Evolutionary conservation across 2,888 invertebrate species (phyloP).

Genomic region (Callyntrura guangdongensis): DNA sequence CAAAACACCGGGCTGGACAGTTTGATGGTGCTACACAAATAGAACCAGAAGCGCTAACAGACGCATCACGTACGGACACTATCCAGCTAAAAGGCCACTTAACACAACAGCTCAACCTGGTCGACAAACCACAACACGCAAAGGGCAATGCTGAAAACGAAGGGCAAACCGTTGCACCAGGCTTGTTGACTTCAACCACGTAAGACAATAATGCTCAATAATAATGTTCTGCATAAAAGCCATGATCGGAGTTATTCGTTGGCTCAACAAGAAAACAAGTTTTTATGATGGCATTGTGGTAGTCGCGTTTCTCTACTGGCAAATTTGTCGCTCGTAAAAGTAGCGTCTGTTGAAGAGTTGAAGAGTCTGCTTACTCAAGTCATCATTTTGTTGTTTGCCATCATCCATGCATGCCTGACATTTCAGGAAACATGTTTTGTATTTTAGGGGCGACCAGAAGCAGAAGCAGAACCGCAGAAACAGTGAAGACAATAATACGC

Average conservation of each 20-base stretch:
- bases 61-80: background rate
- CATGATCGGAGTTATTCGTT: background rate
- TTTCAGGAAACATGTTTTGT: background rate
- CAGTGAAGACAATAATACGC: slow-evolving; percentile 36
- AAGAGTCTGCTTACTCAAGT: slow-evolving; percentile 5
- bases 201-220: slow-evolving; percentile 3
- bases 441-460: background rate
- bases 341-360: too few species aligned
- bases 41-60: background rate
- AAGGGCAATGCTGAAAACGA: slow-evolving; percentile 7
- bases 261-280: background rate
- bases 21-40: background rate
- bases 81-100: background rate
- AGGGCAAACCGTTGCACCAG: background rate
- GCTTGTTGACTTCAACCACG: background rate
- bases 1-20: background rate
- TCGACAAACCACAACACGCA: background rate
- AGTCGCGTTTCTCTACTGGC: background rate
- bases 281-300: background rate
- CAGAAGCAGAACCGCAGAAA: slow-evolving; percentile 8
- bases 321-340: background rate
- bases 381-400: background rate
- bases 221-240: background rate
- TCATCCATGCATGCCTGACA: too few species aligned
- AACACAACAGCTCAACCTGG: background rate